Percentiles rank a stretch among this genome's conserved stretches.
Conservation (phyloP, 2,797 vertebrate genomes). For the Emydoidea blandingii region DNA sequence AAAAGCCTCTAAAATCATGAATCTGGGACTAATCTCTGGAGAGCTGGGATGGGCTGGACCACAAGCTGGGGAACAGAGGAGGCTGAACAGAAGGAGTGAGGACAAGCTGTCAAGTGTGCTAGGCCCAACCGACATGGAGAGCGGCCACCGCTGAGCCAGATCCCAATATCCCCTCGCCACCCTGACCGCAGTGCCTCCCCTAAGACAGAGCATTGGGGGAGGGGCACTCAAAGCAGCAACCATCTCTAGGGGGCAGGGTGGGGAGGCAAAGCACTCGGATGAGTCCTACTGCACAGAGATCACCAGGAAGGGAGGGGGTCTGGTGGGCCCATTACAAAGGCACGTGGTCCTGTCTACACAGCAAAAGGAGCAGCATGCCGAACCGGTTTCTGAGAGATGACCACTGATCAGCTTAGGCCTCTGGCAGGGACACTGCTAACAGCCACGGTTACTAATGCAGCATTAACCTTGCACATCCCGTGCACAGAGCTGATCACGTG, state of each 20-base stretch:
- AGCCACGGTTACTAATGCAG: rapidly evolving
- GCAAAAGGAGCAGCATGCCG: not conserved
- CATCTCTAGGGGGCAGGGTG: not conserved
- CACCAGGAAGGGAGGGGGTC: not conserved
- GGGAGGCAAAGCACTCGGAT: not conserved
- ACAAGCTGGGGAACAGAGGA: not conserved
- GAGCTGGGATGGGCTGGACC: not conserved
- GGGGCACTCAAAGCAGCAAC: not conserved
- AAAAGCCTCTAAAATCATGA: not conserved
- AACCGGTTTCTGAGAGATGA: not conserved
- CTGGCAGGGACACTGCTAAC: not conserved
- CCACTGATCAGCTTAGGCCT: not conserved
- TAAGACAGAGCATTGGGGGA: not conserved
- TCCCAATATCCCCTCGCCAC: no score
- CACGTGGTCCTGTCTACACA: not conserved
- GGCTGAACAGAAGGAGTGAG: not conserved
- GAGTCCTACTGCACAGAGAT: not conserved
- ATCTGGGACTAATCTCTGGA: not conserved
- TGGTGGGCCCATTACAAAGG: not conserved
- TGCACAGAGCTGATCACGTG: rapidly evolving
- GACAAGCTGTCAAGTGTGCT: rapidly evolving
- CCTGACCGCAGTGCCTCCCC: not conserved
- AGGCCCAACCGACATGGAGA: not conserved
- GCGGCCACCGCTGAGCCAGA: not conserved
- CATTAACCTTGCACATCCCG: not conserved